Conservation (phyloP, 2,797 vertebrate genomes). For the Eulemur rubriventer region DNA sequence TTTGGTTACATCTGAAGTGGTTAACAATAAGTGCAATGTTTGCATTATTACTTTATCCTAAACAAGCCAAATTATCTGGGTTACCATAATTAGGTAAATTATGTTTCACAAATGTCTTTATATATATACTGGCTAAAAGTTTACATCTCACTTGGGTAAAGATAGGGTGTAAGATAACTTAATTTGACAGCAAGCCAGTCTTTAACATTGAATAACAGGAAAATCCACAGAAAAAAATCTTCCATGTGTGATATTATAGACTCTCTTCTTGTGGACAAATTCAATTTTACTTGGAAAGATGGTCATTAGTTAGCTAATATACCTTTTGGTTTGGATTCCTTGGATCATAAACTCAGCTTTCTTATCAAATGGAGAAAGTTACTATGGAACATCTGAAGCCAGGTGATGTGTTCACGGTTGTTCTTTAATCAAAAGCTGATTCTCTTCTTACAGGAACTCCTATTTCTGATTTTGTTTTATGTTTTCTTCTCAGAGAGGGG, state of each 20-base stretch:
- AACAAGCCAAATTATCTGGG: neutral
- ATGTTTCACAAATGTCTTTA: neutral
- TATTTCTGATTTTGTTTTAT: neutral
- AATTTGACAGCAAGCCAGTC: neutral
- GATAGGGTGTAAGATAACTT: neutral
- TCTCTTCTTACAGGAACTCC: neutral
- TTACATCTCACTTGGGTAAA: neutral
- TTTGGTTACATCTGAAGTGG: neutral
- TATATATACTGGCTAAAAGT: neutral
- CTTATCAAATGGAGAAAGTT: neutral
- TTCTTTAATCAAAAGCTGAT: neutral
- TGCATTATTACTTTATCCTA: neutral
- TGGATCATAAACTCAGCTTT: conserved; percentile 7
- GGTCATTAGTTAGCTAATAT: neutral
- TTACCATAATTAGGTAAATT: neutral
- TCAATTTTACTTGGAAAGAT: conserved; percentile 21
- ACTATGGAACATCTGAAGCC: neutral
- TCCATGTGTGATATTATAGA: neutral
- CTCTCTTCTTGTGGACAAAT: neutral
- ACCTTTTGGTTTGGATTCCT: neutral
- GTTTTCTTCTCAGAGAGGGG: neutral
- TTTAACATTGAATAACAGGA: neutral
- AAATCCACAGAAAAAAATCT: neutral
- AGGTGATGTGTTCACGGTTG: neutral
- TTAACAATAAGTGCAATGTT: neutral